Conservation (phyloP, 1,140 invertebrate species). For the Zeugodacus cucurbitae region DNA sequence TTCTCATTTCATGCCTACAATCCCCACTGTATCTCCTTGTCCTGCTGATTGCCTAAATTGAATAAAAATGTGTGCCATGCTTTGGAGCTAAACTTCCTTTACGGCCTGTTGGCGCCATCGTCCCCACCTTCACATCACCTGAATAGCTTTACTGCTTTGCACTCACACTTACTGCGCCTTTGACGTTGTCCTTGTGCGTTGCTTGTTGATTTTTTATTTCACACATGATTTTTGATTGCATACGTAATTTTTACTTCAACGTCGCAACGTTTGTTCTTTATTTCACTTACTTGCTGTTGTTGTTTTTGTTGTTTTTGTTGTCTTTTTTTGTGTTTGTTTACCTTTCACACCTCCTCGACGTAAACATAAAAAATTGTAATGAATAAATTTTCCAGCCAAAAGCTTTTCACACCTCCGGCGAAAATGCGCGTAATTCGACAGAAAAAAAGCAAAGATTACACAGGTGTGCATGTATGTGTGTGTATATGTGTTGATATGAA, state of each 20-base stretch:
- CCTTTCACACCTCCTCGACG: background rate
- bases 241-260: constrained; percentile 33
- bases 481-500: background rate
- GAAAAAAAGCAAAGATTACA: background rate
- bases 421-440: background rate
- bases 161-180: background rate
- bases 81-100: background rate
- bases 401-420: background rate
- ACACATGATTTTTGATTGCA: constrained; percentile 41
- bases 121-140: background rate
- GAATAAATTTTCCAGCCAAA: constrained; percentile 40
- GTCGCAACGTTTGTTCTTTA: background rate
- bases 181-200: background rate
- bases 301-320: background rate
- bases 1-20: background rate
- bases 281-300: background rate
- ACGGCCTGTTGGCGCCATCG: background rate
- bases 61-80: background rate
- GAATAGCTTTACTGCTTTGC: background rate
- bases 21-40: background rate
- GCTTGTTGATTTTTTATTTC: constrained; percentile 27
- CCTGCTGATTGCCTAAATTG: background rate
- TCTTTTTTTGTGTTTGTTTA: background rate
- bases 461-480: background rate
- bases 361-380: constrained; percentile 10